These are phyloP conservation scores for Natator depressus DNA, from an alignment of 2,113 vertebrate genomes.

Conservation along the genomic window DNA sequence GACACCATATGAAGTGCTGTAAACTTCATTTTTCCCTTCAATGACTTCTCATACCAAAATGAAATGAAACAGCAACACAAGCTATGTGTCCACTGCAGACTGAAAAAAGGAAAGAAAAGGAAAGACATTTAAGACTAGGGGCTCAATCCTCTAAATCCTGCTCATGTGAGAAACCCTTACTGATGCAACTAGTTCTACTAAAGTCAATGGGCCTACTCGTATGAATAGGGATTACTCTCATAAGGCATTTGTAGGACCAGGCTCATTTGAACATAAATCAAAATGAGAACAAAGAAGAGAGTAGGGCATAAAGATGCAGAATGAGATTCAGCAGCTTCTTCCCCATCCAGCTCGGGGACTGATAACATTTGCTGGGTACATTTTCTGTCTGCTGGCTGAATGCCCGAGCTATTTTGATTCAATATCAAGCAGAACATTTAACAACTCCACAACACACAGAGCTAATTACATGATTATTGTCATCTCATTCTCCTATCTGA, in stretches of 20 bases:
- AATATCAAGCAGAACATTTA: conserved; percentile 71
- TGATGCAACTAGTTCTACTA: conserved; percentile 14
- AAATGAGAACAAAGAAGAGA: conserved; percentile 62
- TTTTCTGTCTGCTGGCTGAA: conserved; percentile 64
- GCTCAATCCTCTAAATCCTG: conserved; percentile 8
- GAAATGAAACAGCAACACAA: conserved; percentile 19
- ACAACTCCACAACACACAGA: conserved; percentile 67
- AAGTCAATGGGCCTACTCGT: conserved; percentile 42
- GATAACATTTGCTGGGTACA: conserved; percentile 24
- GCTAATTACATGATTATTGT: conserved; percentile 72
- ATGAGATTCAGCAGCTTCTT: conserved; percentile 48
- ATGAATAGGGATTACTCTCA: conserved; percentile 56
- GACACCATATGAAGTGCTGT: not conserved
- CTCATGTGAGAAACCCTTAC: conserved; percentile 28
- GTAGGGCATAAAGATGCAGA: conserved; percentile 38
- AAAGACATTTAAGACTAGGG: conserved; percentile 23
- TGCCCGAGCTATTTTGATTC: conserved; percentile 73
- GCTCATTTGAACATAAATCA: conserved; percentile 59
- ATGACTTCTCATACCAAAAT: conserved; percentile 15
- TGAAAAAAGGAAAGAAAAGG: conserved; percentile 4
- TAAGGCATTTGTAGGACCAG: conserved; percentile 25
- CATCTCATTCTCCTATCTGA: conserved; percentile 64
- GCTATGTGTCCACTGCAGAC: conserved; percentile 51
- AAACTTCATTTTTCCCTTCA: conserved; percentile 31
- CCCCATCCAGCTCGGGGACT: conserved; percentile 40